phyloP scores from a whole-genome alignment of 2,113 vertebrate species.

The Pelusios castaneus region DNA sequence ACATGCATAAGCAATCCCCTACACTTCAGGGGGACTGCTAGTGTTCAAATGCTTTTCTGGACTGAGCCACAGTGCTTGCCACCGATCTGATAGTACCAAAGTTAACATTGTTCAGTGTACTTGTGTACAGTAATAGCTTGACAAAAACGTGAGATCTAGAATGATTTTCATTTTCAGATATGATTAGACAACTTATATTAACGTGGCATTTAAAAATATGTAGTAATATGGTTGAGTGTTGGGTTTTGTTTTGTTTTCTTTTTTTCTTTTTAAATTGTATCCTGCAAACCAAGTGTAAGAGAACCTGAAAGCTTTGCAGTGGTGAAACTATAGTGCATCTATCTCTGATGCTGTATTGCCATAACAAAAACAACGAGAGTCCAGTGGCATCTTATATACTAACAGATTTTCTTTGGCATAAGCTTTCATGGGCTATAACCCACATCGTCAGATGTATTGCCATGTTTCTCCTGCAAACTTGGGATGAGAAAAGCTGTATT shows the following conservation, averaged over 20 bases:
- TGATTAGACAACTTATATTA: background rate
- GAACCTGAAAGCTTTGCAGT: background rate
- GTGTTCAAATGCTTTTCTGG: conserved; percentile 29
- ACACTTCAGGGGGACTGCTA: background rate
- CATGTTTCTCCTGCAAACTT: background rate
- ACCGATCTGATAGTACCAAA: conserved; percentile 10
- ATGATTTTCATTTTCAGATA: background rate
- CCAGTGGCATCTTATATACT: too few relatives aligned
- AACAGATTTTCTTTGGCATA: too few relatives aligned
- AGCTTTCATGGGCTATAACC: too few relatives aligned
- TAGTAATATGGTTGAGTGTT: background rate
- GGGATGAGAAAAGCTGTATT: background rate
- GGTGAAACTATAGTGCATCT: background rate
- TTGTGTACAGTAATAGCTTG: background rate
- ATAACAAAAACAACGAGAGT: too few relatives aligned
- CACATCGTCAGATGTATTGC: too few relatives aligned
- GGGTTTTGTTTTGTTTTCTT: too few relatives aligned
- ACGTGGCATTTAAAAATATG: background rate
- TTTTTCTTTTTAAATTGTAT: background rate
- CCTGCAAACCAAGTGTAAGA: background rate
- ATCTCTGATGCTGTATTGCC: background rate
- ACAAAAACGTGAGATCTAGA: conserved; percentile 1
- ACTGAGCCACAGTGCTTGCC: conserved; percentile 13
- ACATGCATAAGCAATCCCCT: background rate
- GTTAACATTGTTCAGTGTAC: conserved; percentile 4